Conservation (phyloP, 2,797 vertebrate genomes). For the Propithecus deckenii region DNA sequence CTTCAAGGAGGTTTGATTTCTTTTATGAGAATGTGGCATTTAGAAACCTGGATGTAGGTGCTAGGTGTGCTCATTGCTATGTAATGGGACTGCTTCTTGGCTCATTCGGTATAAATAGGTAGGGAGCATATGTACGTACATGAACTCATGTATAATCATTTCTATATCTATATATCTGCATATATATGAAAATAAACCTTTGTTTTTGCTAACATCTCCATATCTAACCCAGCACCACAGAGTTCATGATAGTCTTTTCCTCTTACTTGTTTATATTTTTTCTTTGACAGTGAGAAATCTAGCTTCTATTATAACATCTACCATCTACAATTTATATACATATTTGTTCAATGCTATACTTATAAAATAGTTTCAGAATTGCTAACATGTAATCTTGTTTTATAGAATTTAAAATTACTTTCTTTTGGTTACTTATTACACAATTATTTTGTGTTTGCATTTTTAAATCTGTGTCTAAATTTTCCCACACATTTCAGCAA, state of each 20-base stretch:
- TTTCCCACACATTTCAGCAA: neutral
- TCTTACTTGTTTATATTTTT: neutral
- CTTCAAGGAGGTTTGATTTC: neutral
- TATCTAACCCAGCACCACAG: neutral
- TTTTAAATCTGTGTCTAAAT: neutral
- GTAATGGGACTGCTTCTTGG: neutral
- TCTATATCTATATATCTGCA: neutral
- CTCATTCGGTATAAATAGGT: neutral
- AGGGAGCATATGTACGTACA: rapidly evolving
- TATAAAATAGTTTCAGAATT: neutral
- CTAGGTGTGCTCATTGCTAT: neutral
- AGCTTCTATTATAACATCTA: neutral
- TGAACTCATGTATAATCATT: neutral
- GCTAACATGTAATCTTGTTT: neutral
- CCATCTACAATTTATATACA: neutral
- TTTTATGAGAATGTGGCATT: neutral
- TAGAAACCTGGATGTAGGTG: neutral
- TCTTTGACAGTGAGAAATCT: neutral
- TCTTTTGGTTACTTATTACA: neutral
- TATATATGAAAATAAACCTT: neutral
- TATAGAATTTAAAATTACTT: neutral
- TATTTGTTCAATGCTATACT: neutral
- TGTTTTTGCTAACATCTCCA: neutral
- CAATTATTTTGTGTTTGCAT: neutral
- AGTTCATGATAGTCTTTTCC: neutral